Evolutionary conservation across 2,888 invertebrate genomes (phyloP).

Genomic region (Caenorhabditis angaria): DNA sequence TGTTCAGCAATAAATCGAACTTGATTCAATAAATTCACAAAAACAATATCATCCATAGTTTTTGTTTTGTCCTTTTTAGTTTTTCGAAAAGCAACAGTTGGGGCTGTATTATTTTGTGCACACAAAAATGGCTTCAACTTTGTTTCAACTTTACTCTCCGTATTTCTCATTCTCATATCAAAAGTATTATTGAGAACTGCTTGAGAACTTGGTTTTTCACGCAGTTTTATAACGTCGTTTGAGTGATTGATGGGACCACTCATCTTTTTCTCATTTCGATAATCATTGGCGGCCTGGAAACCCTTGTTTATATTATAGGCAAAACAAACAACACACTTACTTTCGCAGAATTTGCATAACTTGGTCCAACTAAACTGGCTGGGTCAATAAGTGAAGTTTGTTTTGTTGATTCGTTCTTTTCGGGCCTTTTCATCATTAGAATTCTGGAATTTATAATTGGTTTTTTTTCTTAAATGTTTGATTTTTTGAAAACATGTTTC

Average conservation of each 20-base stretch:
- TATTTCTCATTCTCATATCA: constrained; percentile 40
- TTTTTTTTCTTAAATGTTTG: no score
- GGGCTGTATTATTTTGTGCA: constrained; percentile 44
- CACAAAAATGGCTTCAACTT: constrained; percentile 43
- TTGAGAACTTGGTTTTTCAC: constrained; percentile 44
- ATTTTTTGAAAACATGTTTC: no score
- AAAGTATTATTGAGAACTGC: constrained; percentile 46
- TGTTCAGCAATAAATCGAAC: constrained; percentile 71
- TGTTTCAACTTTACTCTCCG: constrained; percentile 41
- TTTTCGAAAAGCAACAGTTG: constrained; percentile 55
- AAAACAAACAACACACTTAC: constrained; percentile 23
- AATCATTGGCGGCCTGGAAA: constrained; percentile 37
- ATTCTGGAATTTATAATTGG: constrained; percentile 44
- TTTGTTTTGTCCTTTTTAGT: constrained; percentile 52
- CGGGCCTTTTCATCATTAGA: constrained; percentile 65
- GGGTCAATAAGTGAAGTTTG: constrained; percentile 43
- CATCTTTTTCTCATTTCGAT: constrained; percentile 23
- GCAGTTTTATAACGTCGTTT: constrained; percentile 24
- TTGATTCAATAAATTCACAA: constrained; percentile 67
- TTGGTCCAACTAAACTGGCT: constrained; percentile 45
- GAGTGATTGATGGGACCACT: constrained; percentile 18
- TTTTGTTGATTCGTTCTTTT: constrained; percentile 45
- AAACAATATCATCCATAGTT: constrained; percentile 64
- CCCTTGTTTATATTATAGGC: not conserved
- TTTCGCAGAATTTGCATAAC: constrained; percentile 45